Evolutionary conservation across 2,113 vertebrate species (phyloP).

Genomic region (Mormoops blainvillei): DNA sequence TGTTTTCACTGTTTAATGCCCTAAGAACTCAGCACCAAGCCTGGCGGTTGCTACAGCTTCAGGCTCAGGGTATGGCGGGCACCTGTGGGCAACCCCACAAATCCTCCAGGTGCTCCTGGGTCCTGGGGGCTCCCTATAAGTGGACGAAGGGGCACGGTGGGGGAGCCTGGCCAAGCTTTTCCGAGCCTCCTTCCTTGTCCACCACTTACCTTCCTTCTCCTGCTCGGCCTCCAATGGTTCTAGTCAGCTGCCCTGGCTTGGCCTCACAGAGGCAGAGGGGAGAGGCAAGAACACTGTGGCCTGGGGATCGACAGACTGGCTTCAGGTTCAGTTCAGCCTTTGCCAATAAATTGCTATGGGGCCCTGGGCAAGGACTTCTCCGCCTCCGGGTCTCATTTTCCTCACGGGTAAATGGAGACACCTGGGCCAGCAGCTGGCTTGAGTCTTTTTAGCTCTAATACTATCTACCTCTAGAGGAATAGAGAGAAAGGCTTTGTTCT

Average conservation of each 20-base stretch:
- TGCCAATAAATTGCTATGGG: background rate
- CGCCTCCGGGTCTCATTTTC: background rate
- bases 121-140: background rate
- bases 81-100: background rate
- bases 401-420: background rate
- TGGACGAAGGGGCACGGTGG: fast-evolving
- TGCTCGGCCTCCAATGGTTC: background rate
- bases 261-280: background rate
- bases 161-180: background rate
- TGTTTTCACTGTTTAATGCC: background rate
- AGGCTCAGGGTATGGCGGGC: background rate
- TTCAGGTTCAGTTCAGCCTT: background rate
- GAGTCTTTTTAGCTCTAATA: background rate
- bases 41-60: background rate
- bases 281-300: background rate
- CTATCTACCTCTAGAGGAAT: background rate
- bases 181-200: background rate
- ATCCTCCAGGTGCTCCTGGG: background rate
- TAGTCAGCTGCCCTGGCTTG: background rate
- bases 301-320: background rate
- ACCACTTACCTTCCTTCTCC: background rate
- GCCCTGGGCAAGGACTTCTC: background rate
- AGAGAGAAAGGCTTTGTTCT: background rate
- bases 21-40: background rate
- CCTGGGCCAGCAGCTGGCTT: background rate